Conservation (phyloP, 2,113 vertebrate species). For the Platysternon megacephalum region DNA sequence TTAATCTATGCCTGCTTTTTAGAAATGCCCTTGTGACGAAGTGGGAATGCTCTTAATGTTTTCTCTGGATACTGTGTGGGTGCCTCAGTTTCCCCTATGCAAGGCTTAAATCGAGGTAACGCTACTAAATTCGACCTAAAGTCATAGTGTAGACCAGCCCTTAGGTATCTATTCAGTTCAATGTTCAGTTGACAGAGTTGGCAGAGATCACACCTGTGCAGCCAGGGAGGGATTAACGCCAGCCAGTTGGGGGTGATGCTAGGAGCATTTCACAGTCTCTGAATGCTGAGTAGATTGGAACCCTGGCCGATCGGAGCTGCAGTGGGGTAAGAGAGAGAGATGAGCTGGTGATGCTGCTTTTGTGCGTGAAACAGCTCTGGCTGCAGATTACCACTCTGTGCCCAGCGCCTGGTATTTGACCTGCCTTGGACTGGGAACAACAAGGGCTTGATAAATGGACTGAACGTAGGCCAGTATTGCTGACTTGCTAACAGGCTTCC, state of each 20-base stretch:
- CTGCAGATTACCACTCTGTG: neutral
- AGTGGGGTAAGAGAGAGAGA: neutral
- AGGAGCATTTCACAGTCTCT: too few relatives aligned
- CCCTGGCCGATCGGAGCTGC: neutral
- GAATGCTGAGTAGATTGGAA: too few relatives aligned
- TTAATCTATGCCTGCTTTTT: conserved; percentile 30
- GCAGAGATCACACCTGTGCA: neutral
- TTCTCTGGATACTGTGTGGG: too few relatives aligned
- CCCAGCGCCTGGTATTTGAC: neutral
- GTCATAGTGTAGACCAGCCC: too few relatives aligned
- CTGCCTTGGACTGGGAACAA: neutral
- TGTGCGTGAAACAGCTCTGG: neutral
- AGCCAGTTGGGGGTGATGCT: neutral
- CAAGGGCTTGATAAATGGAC: conserved; percentile 9
- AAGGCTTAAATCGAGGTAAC: too few relatives aligned
- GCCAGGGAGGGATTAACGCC: neutral
- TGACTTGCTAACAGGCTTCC: conserved; percentile 8
- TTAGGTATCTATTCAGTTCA: too few relatives aligned
- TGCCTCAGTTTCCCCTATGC: too few relatives aligned
- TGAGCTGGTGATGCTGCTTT: neutral
- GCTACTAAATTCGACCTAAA: too few relatives aligned
- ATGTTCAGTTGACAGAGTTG: neutral
- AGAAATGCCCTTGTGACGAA: neutral
- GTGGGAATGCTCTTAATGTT: too few relatives aligned
- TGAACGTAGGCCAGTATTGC: conserved; percentile 18